phyloP scores from a whole-genome alignment of 2,797 vertebrate species.

The Hozukius guyotensis region DNA sequence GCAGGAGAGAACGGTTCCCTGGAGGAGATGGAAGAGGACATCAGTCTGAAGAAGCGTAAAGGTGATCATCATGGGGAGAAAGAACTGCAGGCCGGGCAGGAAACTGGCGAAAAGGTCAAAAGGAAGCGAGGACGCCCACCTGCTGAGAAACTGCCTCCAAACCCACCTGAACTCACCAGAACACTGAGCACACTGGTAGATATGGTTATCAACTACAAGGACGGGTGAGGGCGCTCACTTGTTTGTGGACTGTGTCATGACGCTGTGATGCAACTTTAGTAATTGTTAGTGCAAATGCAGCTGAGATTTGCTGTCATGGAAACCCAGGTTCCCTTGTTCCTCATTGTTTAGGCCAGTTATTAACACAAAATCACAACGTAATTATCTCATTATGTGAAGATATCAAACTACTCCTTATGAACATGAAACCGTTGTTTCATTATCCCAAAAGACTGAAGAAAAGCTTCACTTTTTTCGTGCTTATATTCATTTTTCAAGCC shows the following conservation, averaged over 20 bases:
- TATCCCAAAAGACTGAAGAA: not conserved
- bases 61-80: constrained; percentile 90
- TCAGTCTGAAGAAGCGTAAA: constrained; percentile 94
- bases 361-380: not conserved
- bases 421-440: not conserved
- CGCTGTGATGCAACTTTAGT: too few relatives aligned
- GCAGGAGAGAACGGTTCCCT: constrained; percentile 91
- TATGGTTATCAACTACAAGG: constrained; percentile 98
- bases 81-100: constrained; percentile 84
- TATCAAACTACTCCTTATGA: not conserved
- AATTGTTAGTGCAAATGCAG: not conserved
- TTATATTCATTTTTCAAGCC: not conserved
- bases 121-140: constrained; percentile 96
- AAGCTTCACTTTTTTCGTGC: not conserved
- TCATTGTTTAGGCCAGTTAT: not conserved
- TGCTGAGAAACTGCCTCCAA: constrained; percentile 95
- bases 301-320: not conserved
- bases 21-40: constrained; percentile 97
- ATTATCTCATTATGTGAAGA: not conserved
- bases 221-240: constrained; percentile 84
- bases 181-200: constrained; percentile 97
- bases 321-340: too few relatives aligned
- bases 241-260: not conserved
- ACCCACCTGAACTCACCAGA: constrained; percentile 95
- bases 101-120: constrained; percentile 93